These are phyloP conservation scores for Hybognathus amarus DNA, from an alignment of 2,797 vertebrate species.

Conservation along the genomic window DNA sequence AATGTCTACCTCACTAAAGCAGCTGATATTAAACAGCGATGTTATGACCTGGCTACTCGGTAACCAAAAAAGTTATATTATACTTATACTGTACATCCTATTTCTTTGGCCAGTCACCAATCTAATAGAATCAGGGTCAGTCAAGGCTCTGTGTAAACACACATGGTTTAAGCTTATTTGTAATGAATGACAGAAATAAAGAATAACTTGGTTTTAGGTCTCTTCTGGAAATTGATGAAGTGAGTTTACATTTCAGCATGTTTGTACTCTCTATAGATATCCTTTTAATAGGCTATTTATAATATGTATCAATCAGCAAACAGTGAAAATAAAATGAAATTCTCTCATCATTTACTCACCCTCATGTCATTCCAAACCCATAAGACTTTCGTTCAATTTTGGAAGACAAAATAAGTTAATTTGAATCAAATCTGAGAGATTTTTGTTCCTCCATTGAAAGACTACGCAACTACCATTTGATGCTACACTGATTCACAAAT, in stretches of 20 bases:
- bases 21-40: conserved; percentile 77
- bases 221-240: conserved; percentile 25
- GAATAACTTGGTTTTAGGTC: conserved; percentile 68
- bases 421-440: no score
- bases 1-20: conserved; percentile 84
- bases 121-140: conserved; percentile 60
- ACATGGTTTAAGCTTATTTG: conserved; percentile 70
- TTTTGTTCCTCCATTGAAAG: no score
- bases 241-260: conserved; percentile 63
- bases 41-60: conserved; percentile 74
- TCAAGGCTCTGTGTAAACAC: conserved; percentile 62
- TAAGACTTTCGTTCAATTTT: no score
- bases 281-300: conserved; percentile 56
- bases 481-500: not conserved
- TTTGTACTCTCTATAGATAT: conserved; percentile 57
- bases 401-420: no score
- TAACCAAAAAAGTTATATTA: conserved; percentile 73
- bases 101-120: conserved; percentile 63
- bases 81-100: conserved; percentile 61
- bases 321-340: not conserved
- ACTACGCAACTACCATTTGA: no score
- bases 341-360: no score
- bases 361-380: no score
- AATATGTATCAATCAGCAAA: not conserved
- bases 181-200: conserved; percentile 76